Evolutionary conservation across 2,888 invertebrate genomes (phyloP), one percentile per base, ranked within the genome.

Genomic region (Leptinotarsa tumamoca): DNA sequence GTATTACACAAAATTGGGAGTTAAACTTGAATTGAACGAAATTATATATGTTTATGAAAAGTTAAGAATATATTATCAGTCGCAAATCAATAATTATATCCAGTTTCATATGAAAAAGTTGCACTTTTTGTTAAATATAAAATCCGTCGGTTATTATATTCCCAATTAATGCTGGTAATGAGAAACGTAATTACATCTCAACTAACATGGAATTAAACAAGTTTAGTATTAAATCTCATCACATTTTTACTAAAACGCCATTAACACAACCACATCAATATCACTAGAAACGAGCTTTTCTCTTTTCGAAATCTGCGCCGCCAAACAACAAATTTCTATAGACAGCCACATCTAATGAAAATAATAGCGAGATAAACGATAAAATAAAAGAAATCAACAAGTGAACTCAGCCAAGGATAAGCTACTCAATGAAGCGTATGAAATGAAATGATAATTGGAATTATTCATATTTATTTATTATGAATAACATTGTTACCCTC

Each of bases 401-500:
- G 63, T 43, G 63, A 63, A 63, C 63, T 63, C 43, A n/a, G 33
- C 33, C 43, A 43, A 63, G 63, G 63, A 63, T 63, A 43, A 63
- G 27, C 27, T 4, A 63, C 63, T 33, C 63, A 17, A 63, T 63
- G 33, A 5, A 63, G 33, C 63, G 33, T 63, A 63, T 63, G n/a
- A 63, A 63, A 63, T 63, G 43, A 33, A 63, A 63, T 17, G 27
- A 63, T 63, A 63, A 63, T 63, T 63, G 63, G 63, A 63, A 43
- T 63, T 63, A 63, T 63, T 63, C 63, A 63, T 63, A 63, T 63
- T 33, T 63, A 63, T 63, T 63, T 63, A 63, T 27, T 17, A 33
- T 17, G 63, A 33, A 63, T 63, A 63, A 63, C 63, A 43, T 63
- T 63, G 63, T 63, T 58, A n/a, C 63, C 63, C 63, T 43, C 63